phyloP scores from a whole-genome alignment of 2,888 invertebrate genomes.

The Cryptus armator region DNA sequence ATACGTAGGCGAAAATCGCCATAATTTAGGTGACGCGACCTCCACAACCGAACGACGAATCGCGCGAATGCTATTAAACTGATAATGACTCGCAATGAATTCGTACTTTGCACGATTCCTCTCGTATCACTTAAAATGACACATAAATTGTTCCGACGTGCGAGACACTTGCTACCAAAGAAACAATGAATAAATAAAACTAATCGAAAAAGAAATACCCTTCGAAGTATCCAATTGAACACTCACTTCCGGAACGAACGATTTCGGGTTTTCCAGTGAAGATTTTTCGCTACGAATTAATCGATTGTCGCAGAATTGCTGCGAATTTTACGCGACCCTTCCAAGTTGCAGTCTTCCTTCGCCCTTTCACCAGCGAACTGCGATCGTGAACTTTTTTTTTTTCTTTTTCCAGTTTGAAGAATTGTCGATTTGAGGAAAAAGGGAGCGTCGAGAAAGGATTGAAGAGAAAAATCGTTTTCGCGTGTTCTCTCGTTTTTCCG shows the following conservation, averaged over 20 bases:
- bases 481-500: constrained; percentile 28
- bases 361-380: neutral
- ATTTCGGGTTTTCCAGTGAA: neutral
- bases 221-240: neutral
- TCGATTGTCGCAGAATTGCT: neutral
- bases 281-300: constrained; percentile 43
- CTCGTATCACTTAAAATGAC: constrained; percentile 26
- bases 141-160: constrained; percentile 3
- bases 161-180: constrained; percentile 1
- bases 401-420: constrained; percentile 2
- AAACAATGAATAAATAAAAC: neutral
- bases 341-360: constrained; percentile 23
- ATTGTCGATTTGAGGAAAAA: constrained; percentile 13
- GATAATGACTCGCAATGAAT: neutral
- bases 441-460: neutral
- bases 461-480: constrained; percentile 43
- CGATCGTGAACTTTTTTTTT: constrained; percentile 22
- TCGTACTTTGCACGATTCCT: constrained; percentile 28
- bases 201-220: neutral
- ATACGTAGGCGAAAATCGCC: too few species aligned
- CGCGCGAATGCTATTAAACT: neutral
- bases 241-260: neutral
- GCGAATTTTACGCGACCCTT: constrained; percentile 11
- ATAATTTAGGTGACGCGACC: too few species aligned
- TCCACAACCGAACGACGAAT: neutral